Evolutionary conservation across 2,888 invertebrate species (phyloP), one percentile per base, ranked within the genome.

Genomic region (Drosophila longiperda): DNA sequence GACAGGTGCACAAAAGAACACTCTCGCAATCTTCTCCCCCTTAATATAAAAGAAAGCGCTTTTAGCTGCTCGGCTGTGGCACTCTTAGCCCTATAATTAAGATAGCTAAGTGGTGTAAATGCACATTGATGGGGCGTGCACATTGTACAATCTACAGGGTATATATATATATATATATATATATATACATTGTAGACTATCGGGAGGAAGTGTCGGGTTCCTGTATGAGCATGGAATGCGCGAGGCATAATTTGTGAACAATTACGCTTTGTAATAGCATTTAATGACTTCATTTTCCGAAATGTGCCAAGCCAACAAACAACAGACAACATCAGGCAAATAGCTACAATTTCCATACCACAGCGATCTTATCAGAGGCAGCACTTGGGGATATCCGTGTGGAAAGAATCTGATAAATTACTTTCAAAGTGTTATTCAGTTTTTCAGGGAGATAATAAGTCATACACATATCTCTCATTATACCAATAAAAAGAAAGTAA

Each of bases 191-290:
- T 29, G 29, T 29, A 1, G 52, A 52, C 50, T 63, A 55, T 62
- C n/a, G 60, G 59, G 72, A 75, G 78, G 78, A 80, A 75, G 82
- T 79, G 62, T 59, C 29, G 54, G 63, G 75, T 79, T 68, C 69
- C 68, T 75, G 61, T 60, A 34, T 32, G 53, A 61, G 15, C 20
- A 26, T 48, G 75, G 60, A 68, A 75, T 76, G 77, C 59, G 57
- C 54, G 48, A 58, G 67, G 82, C 83, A 80, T 88, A 88, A 87
- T 88, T 87, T 87, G 89, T 87, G 89, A 87, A 87, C 87, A 89
- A 87, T 87, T 87, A 89, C 87, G 87, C 87, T 83, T 89, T 87
- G 87, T 87, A 87, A 87, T 87, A 89, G 68, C 89, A 87, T 87
- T 87, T 87, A 87, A 87, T 87, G 87, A 87, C 87, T 87, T 87